Percentiles rank a stretch among this genome's conserved stretches.
These are phyloP conservation scores for Zeugodacus cucurbitae DNA, from an alignment of 1,140 invertebrate species.

Conservation along the genomic window DNA sequence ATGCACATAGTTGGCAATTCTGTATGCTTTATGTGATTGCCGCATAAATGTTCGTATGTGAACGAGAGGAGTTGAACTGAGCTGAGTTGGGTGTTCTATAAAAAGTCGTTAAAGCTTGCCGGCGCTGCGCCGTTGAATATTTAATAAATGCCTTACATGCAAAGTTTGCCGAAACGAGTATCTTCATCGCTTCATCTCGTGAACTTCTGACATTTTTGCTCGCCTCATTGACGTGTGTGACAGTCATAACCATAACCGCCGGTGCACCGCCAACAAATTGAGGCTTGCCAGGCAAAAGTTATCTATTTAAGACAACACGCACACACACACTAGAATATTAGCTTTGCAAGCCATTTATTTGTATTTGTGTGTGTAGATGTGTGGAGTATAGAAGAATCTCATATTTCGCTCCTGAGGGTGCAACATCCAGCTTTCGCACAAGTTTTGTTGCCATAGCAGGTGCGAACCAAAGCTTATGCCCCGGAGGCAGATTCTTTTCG, in stretches of 20 bases:
- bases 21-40: background rate
- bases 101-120: background rate
- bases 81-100: background rate
- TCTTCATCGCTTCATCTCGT: background rate
- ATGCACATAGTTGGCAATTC: background rate
- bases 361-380: background rate
- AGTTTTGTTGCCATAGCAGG: background rate
- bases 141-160: conserved; percentile 18
- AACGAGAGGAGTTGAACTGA: background rate
- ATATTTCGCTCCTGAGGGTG: background rate
- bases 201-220: background rate
- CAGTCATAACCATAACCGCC: conserved; percentile 3
- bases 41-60: background rate
- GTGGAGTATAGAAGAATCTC: background rate
- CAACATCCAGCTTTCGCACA: background rate
- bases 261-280: background rate
- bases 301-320: background rate
- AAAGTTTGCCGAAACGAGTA: background rate
- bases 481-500: background rate
- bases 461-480: background rate
- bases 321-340: background rate
- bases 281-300: background rate
- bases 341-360: too few species aligned
- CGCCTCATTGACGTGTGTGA: background rate
- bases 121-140: background rate